Percentiles rank a stretch among this genome's conserved stretches.
Evolutionary conservation across 2,888 invertebrate species (phyloP).

Genomic region (Xanthorhoe spadicearia): DNA sequence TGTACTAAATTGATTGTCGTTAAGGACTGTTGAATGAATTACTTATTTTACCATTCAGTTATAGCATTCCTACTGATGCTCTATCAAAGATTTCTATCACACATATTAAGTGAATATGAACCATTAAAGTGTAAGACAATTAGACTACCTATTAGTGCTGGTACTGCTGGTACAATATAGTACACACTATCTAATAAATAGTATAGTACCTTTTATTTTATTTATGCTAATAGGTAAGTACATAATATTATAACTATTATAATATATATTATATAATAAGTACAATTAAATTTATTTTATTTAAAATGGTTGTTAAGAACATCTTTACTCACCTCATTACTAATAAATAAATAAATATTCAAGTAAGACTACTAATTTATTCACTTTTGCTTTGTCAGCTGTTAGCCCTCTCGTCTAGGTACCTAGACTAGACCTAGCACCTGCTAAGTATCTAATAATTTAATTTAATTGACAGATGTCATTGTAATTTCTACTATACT

Average conservation of each 20-base stretch:
- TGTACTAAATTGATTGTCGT: not conserved
- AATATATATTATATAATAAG: too few species aligned
- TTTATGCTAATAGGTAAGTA: too few species aligned
- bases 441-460: slow-evolving; percentile 17
- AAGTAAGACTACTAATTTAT: slow-evolving; percentile 1
- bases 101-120: not conserved
- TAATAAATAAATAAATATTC: not conserved
- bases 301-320: too few species aligned
- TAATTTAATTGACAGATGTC: slow-evolving; percentile 17
- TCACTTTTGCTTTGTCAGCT: slow-evolving; percentile 29
- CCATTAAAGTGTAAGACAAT: not conserved
- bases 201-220: too few species aligned
- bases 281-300: too few species aligned
- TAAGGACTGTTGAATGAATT: not conserved
- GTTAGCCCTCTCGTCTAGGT: not conserved
- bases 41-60: not conserved
- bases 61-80: not conserved
- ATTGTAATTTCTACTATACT: not conserved
- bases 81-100: not conserved
- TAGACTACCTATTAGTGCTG: too few species aligned
- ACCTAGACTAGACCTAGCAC: slow-evolving; percentile 8
- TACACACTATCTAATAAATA: too few species aligned
- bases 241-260: too few species aligned
- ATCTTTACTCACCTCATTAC: too few species aligned
- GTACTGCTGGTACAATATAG: too few species aligned